A percentile compares a stretch with the other conserved stretches of the same genome.
Evolutionary conservation across 1,140 invertebrate genomes (phyloP).

Genomic region (Zaprionus lachaisei): DNA sequence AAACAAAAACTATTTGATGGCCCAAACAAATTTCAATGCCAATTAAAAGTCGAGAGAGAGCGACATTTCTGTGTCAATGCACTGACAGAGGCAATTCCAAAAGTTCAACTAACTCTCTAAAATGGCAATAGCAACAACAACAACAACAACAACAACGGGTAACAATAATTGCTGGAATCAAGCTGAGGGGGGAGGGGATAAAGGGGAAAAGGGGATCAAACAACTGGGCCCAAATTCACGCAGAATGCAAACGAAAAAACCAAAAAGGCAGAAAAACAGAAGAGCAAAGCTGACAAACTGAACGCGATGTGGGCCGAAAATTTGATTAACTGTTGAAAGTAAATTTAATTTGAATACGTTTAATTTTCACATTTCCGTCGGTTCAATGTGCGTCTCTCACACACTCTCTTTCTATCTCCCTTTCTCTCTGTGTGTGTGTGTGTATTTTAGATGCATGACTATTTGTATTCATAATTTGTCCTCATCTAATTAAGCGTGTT

Average conservation of each 20-base stretch:
- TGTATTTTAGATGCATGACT: slow-evolving; percentile 35
- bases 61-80: slow-evolving; percentile 50
- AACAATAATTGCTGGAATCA: slow-evolving; percentile 22
- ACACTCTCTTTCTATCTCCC: slow-evolving; percentile 12
- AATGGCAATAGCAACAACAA: slow-evolving; percentile 11
- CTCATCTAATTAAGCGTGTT: slow-evolving; percentile 60
- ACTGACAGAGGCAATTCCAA: slow-evolving; percentile 30
- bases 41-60: slow-evolving; percentile 19
- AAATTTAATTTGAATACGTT: slow-evolving; percentile 82
- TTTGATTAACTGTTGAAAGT: slow-evolving; percentile 78
- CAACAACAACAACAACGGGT: slow-evolving; percentile 12
- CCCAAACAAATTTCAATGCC: slow-evolving; percentile 26
- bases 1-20: slow-evolving; percentile 4
- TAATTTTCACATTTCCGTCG: slow-evolving; percentile 78
- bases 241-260: slow-evolving; percentile 67
- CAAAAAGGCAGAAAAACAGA: slow-evolving; percentile 38
- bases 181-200: background rate
- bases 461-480: slow-evolving; percentile 69
- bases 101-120: slow-evolving; percentile 42
- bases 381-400: slow-evolving; percentile 8
- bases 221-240: slow-evolving; percentile 39
- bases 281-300: slow-evolving; percentile 38
- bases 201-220: slow-evolving; percentile 6
- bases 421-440: slow-evolving; percentile 17
- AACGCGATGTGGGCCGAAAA: slow-evolving; percentile 64